Conservation (phyloP, 2,888 invertebrate species). For the Hirtodrosophila alboralis region DNA sequence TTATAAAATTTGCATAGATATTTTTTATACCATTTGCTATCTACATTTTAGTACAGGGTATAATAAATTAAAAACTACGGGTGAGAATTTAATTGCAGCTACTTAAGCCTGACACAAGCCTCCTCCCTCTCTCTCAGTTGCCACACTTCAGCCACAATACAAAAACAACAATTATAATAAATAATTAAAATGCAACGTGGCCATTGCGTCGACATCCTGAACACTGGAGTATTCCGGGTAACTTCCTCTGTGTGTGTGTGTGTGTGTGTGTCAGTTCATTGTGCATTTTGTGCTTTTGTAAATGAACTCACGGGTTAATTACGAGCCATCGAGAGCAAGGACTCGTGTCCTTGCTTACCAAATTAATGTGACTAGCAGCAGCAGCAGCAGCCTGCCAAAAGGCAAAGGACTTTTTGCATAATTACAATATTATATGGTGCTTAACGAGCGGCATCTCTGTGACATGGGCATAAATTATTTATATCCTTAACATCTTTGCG, state of each 20-base stretch:
- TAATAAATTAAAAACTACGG: slow-evolving; percentile 26
- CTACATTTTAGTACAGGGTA: slow-evolving; percentile 2
- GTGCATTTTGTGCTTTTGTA: slow-evolving; percentile 33
- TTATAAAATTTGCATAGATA: slow-evolving; percentile 14
- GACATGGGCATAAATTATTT: slow-evolving; percentile 39
- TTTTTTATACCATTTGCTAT: background rate
- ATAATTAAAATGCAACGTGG: slow-evolving; percentile 53
- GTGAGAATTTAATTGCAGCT: slow-evolving; percentile 34
- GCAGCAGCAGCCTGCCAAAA: slow-evolving; percentile 5
- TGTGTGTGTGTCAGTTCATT: too few relatives aligned
- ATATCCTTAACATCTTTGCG: slow-evolving; percentile 14
- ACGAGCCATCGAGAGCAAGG: slow-evolving; percentile 46
- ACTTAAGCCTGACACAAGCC: slow-evolving; percentile 14
- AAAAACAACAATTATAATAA: slow-evolving; percentile 48
- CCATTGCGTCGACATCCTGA: slow-evolving; percentile 21
- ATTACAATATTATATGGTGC: slow-evolving; percentile 64
- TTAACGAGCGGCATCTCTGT: slow-evolving; percentile 42
- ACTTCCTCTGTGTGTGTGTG: background rate
- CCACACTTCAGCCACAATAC: slow-evolving; percentile 13
- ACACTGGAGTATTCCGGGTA: background rate
- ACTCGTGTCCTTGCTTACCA: slow-evolving; percentile 48
- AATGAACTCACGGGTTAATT: slow-evolving; percentile 67
- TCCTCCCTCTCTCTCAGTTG: slow-evolving; percentile 1
- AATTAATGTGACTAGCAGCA: slow-evolving; percentile 41
- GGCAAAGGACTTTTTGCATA: slow-evolving; percentile 32